These are phyloP conservation scores for Acanthurus tractus DNA, from an alignment of 2,797 vertebrate genomes.

Conservation along the genomic window DNA sequence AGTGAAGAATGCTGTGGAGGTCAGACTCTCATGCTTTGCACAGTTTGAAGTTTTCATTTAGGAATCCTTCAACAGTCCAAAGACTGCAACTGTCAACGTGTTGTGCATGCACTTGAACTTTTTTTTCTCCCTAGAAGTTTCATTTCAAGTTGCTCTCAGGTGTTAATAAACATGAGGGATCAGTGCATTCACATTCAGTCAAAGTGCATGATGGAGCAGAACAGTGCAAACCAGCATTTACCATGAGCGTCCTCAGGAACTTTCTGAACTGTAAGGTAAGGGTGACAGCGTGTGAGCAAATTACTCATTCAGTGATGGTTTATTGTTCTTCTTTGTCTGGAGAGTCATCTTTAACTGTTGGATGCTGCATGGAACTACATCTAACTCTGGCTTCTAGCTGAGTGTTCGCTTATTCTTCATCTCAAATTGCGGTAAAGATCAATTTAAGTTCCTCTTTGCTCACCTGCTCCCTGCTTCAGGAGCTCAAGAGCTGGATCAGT, in stretches of 20 bases:
- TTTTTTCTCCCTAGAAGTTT: not conserved
- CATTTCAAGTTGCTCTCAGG: not conserved
- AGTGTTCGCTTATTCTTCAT: too few species aligned
- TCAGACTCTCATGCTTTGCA: conserved; percentile 40
- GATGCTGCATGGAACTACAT: too few species aligned
- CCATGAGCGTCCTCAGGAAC: conserved; percentile 83
- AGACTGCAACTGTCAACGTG: not conserved
- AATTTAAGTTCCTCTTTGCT: conserved; percentile 23
- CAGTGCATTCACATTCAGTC: conserved; percentile 25
- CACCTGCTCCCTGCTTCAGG: conserved; percentile 95
- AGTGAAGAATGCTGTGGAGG: not conserved
- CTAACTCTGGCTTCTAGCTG: too few species aligned
- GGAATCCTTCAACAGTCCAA: not conserved
- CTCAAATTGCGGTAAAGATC: not conserved
- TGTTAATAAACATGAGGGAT: not conserved
- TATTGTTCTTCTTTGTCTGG: too few species aligned
- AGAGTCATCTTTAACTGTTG: too few species aligned
- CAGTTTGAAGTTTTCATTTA: not conserved
- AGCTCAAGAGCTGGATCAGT: conserved; percentile 90
- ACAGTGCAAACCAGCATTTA: conserved; percentile 73
- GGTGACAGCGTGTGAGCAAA: conserved; percentile 42
- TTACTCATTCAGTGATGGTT: not conserved
- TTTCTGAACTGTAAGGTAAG: conserved; percentile 82
- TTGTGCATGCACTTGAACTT: conserved; percentile 34
- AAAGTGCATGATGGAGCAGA: conserved; percentile 39